These are phyloP conservation scores for Rhinoderma darwinii DNA, from an alignment of 2,113 vertebrate genomes.

Conservation along the genomic window DNA sequence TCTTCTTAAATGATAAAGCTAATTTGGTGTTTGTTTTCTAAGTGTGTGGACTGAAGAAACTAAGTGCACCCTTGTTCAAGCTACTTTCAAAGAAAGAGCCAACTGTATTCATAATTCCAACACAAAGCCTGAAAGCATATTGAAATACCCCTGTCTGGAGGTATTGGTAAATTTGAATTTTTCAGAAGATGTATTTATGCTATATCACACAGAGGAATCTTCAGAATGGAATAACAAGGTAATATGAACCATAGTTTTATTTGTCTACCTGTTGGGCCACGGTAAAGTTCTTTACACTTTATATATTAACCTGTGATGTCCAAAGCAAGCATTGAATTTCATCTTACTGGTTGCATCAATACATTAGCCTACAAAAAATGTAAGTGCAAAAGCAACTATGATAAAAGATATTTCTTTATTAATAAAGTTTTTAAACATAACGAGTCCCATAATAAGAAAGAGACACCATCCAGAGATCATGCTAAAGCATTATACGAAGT, in stretches of 20 bases:
- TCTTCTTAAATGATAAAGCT: background rate
- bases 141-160: slow-evolving; percentile 74
- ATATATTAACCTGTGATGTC: no score
- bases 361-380: no score
- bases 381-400: no score
- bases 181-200: slow-evolving; percentile 69
- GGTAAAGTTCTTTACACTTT: no score
- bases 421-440: no score
- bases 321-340: no score
- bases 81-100: slow-evolving; percentile 67
- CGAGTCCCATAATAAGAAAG: no score
- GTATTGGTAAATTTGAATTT: slow-evolving; percentile 74
- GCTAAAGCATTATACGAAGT: no score
- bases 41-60: slow-evolving; percentile 76
- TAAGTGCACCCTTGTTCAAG: slow-evolving; percentile 71
- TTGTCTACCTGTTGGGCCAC: no score
- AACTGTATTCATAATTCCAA: slow-evolving; percentile 35
- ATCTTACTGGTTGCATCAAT: no score
- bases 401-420: no score
- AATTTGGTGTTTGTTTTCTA: slow-evolving; percentile 39
- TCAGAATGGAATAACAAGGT: slow-evolving; percentile 66
- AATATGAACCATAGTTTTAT: background rate
- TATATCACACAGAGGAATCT: slow-evolving; percentile 77
- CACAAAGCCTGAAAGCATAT: slow-evolving; percentile 64
- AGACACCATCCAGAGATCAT: no score